Conservation (phyloP, 2,797 vertebrate genomes). For the Lacerta viridis region DNA sequence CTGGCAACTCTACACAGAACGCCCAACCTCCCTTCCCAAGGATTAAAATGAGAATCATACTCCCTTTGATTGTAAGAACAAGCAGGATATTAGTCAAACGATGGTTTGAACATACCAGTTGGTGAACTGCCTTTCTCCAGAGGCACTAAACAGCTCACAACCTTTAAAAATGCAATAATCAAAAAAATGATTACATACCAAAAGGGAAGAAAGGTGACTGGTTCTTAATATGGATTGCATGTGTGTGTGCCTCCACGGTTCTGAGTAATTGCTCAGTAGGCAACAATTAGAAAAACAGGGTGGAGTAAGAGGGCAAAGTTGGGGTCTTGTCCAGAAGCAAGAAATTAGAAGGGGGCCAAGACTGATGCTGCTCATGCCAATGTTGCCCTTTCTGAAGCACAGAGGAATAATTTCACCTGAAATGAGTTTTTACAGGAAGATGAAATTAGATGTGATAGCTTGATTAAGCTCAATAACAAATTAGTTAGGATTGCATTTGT, state of each 20-base stretch:
- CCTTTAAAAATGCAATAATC: background rate
- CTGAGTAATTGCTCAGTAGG: background rate
- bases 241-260: background rate
- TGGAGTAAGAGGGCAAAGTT: background rate
- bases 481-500: slow-evolving; percentile 44
- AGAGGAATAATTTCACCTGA: slow-evolving; percentile 41
- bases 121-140: background rate
- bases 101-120: background rate
- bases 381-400: slow-evolving; percentile 2
- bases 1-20: background rate
- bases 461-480: slow-evolving; percentile 50
- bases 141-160: background rate
- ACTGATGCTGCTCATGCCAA: background rate
- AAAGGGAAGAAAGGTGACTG: background rate
- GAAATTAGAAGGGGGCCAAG: slow-evolving; percentile 13
- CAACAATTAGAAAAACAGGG: background rate
- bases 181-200: background rate
- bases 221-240: background rate
- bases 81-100: background rate
- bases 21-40: background rate
- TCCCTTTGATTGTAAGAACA: background rate
- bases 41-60: background rate
- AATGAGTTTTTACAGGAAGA: slow-evolving; percentile 47
- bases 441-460: slow-evolving; percentile 46
- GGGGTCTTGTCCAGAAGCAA: background rate